Percentiles rank a stretch among this genome's conserved stretches.
Conservation (phyloP, 2,797 vertebrate genomes). For the Anabas testudineus region DNA sequence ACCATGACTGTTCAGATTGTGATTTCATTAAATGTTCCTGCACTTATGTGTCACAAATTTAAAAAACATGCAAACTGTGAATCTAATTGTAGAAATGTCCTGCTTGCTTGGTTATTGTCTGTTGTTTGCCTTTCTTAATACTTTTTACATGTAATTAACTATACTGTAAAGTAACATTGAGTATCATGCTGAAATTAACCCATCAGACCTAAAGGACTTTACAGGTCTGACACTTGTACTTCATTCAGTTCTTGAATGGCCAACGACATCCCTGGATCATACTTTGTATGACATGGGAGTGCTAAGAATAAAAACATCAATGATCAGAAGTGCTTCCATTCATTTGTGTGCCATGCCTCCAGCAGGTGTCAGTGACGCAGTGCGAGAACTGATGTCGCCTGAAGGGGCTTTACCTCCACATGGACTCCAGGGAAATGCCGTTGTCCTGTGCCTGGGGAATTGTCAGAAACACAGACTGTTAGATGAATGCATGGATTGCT, state of each 20-base stretch:
- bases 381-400: conserved; percentile 44
- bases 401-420: conserved; percentile 38
- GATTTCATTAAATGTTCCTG: neutral
- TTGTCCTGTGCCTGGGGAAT: conserved; percentile 45
- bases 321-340: neutral
- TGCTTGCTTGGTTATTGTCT: neutral
- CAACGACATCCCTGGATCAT: conserved; percentile 1
- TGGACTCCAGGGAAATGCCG: conserved; percentile 46
- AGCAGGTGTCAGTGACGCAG: conserved; percentile 30
- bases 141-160: neutral
- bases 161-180: conserved; percentile 12
- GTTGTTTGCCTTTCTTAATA: neutral
- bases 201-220: conserved; percentile 2
- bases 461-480: conserved; percentile 46
- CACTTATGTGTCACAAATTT: neutral
- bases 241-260: conserved; percentile 45
- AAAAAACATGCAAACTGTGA: conserved; percentile 15
- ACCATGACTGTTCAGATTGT: neutral
- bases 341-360: conserved; percentile 1
- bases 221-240: neutral
- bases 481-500: conserved; percentile 60
- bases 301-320: conserved; percentile 42
- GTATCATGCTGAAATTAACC: conserved; percentile 10
- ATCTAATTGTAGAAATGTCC: neutral
- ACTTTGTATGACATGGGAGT: neutral